phyloP scores from a whole-genome alignment of 2,797 vertebrate species.

The Cirrhinus molitorella region DNA sequence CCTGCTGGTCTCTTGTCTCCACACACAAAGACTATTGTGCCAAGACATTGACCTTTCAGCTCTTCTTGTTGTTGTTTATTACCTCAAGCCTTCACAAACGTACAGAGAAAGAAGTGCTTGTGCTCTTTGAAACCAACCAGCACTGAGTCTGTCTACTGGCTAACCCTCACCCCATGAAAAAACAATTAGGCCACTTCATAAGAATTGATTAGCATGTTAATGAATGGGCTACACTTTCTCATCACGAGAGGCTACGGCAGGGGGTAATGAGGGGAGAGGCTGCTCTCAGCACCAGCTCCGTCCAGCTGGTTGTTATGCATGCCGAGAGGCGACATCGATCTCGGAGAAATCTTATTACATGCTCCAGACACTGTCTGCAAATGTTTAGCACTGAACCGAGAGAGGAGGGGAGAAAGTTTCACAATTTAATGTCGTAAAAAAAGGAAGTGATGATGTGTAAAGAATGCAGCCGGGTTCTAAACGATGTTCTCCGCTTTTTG shows the following conservation, averaged over 20 bases:
- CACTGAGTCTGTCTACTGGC: slow-evolving; percentile 6
- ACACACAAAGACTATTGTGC: slow-evolving; percentile 21
- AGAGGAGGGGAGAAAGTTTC: slow-evolving; percentile 33
- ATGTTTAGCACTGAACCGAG: slow-evolving; percentile 48
- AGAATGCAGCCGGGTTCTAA: slow-evolving; percentile 13
- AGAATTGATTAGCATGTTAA: slow-evolving; percentile 66
- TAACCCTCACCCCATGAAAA: slow-evolving; percentile 49
- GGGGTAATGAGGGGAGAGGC: slow-evolving; percentile 55
- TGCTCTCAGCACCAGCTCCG: slow-evolving; percentile 31
- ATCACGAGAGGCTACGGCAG: slow-evolving; percentile 58
- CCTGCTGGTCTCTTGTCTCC: slow-evolving; percentile 31
- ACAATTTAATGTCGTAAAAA: slow-evolving; percentile 11
- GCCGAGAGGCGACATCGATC: slow-evolving; percentile 59
- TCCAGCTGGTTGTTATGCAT: slow-evolving; percentile 56
- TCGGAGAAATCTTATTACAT: slow-evolving; percentile 62
- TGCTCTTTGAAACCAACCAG: slow-evolving; percentile 7
- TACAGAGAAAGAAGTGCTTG: slow-evolving; percentile 16
- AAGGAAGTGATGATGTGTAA: slow-evolving; percentile 9
- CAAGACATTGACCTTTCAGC: slow-evolving; percentile 37
- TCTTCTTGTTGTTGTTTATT: slow-evolving; percentile 38
- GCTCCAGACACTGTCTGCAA: slow-evolving; percentile 58
- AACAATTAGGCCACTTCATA: slow-evolving; percentile 65
- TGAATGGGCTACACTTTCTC: slow-evolving; percentile 57
- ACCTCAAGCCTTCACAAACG: slow-evolving; percentile 31
- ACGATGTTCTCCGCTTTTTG: neutral